Evolutionary conservation across 2,113 vertebrate species (phyloP).

Genomic region (Zapus hudsonius): DNA sequence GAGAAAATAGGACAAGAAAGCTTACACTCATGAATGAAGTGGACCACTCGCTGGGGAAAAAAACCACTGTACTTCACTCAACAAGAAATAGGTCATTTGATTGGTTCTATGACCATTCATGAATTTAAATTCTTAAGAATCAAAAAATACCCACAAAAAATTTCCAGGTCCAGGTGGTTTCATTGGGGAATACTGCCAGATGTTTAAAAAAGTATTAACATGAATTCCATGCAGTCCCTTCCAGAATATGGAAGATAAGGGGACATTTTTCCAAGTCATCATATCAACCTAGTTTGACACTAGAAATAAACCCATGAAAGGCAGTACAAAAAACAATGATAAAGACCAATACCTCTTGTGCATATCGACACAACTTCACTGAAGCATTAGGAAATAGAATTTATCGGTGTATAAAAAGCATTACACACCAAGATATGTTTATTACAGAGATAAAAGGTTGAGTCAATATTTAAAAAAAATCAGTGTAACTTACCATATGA

Average conservation of each 20-base stretch:
- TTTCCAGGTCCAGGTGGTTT: background rate
- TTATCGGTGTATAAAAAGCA: background rate
- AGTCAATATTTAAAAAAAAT: background rate
- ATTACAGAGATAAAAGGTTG: background rate
- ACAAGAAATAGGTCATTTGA: background rate
- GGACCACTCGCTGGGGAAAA: background rate
- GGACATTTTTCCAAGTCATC: background rate
- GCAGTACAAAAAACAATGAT: background rate
- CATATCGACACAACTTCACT: background rate
- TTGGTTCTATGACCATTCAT: no score
- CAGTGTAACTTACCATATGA: background rate
- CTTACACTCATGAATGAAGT: background rate
- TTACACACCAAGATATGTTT: background rate
- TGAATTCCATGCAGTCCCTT: background rate
- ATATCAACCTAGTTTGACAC: background rate
- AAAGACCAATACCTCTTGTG: background rate
- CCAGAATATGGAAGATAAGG: background rate
- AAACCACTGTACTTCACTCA: background rate
- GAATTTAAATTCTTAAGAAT: background rate
- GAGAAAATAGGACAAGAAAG: background rate
- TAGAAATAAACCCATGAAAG: background rate
- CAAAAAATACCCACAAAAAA: background rate
- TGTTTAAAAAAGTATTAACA: background rate
- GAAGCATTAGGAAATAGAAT: background rate
- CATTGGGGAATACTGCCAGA: background rate